Conservation (phyloP, 1,140 invertebrate species). For the Eriosoma lanigerum region DNA sequence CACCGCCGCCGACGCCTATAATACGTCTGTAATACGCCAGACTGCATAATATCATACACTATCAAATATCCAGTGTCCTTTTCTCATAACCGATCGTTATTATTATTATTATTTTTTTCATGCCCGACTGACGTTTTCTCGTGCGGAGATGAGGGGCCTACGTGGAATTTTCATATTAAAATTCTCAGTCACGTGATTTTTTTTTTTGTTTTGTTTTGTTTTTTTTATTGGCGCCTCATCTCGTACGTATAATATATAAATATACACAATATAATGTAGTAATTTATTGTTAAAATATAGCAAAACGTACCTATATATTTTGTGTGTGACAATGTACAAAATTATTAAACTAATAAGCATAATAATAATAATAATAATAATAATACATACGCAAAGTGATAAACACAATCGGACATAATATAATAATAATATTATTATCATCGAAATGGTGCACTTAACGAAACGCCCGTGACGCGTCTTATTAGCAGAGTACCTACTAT, state of each 20-base stretch:
- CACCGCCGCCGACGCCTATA: neutral
- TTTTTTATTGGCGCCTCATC: no score
- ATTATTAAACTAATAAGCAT: no score
- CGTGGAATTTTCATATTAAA: constrained; percentile 46
- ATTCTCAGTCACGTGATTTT: constrained; percentile 7
- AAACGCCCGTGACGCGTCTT: constrained; percentile 17
- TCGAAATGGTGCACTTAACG: neutral
- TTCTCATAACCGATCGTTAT: neutral
- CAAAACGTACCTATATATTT: no score
- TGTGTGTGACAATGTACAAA: no score
- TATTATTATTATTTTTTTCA: neutral
- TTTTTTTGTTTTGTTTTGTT: no score
- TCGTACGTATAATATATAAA: no score
- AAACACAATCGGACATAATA: neutral
- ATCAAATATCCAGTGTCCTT: neutral
- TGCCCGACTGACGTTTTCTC: neutral
- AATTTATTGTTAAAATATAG: no score
- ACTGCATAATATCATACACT: no score
- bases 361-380: no score
- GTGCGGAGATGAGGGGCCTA: neutral
- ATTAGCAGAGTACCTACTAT: no score
- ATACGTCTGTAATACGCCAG: neutral
- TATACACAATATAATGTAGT: no score
- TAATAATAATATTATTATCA: neutral
- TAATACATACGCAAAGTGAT: neutral